Evolutionary conservation across 2,113 vertebrate species (phyloP), one percentile per base, ranked within the genome.

Genomic region (Chaetodon auriga): DNA sequence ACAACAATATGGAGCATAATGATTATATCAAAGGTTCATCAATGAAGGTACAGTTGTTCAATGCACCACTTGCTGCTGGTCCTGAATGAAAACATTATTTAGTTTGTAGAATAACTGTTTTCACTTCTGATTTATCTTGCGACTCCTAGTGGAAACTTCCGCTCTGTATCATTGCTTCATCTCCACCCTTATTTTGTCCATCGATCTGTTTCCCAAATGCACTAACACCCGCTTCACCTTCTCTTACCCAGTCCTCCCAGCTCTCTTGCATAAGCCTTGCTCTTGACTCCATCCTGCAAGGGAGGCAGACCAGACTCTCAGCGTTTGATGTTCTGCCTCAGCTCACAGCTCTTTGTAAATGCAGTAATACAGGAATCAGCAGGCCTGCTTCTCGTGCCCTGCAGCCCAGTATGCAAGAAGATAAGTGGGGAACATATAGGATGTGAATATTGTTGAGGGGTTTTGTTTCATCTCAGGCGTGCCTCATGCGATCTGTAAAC

Each of bases 391-490:
- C 57, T 63, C 7, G 9, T 68, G 78, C 84, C 84, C 81, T 51
- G 77, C 61, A 86, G 80, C 84, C 41, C 58, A 61, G 57, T 14
- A 45, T 76, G 79, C 66, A 21, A 46, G 71, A 68, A 69, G 80
- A 89, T 82, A 87, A 79, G 79, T 54, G 75, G 51, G 78, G 55
- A 78, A 68, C 12, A 53, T 87, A 74, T 72, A 71, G 68, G 70
- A 78, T 48, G 55, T 53, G 65, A 85, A 68, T 80, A 77, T 68
- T 84, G 68, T 87, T 78, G 16, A 53, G 21, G 68, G 68, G 23
- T 63, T 83, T 89, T 83, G 46, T 91, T 88, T 90, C 84, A 89
- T 90, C 83, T 81, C 82, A 41, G 57, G 43, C 38, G 1, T 9
- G 80, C 70, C 75, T 78, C 73, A 38, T 84, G 78, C 78, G 82